Evolutionary conservation across 2,888 invertebrate genomes (phyloP), one percentile per base, ranked within the genome.

Genomic region (Ectropis crepuscularia): DNA sequence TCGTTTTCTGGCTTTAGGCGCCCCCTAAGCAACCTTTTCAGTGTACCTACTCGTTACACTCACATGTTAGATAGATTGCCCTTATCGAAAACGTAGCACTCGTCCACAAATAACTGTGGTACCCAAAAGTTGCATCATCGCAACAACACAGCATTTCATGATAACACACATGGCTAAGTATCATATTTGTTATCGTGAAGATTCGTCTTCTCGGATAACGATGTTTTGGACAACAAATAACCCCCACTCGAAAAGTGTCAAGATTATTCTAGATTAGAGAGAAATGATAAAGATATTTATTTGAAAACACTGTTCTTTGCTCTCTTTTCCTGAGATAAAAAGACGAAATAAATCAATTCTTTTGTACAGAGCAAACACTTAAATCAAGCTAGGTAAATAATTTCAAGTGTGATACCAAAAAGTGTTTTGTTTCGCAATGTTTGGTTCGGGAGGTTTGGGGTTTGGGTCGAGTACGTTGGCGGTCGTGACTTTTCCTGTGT

Each of bases 401-500:
- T 28, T 28, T 28, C 16, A 28, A 28, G 16, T 28, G 16, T 28
- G 16, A 28, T 28, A 28, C 16, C 16, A 28, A 47, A 53, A 47
- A 0, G 36, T 54, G 36, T 50, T 63, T 55, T 62, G 36, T 41
- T 53, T 60, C 53, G 42, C 54, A 9, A 67, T 64, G 68, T 62
- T 53, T 57, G 62, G 60, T 57, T 60, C 48, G n/a, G 65, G 71
- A 74, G 80, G 0, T 63, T 58, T 74, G 50, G 74, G 77, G 5
- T 70, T 75, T n/a, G 84, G 82, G 0, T 63, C 78, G 5, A 75
- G 69, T 57, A 48, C 74, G 42, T 61, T 82, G 49, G 72, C 82
- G 0, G 47, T 80, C 39, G n/a, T 83, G 36, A 76, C 69, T 42
- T 53, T 81, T 4, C 83, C 83, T 0, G 65, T 81, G 0, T 65